Percentiles rank a stretch among this genome's conserved stretches.
phyloP scores from a whole-genome alignment of 2,888 invertebrate genomes.

The Anthophora plumipes region DNA sequence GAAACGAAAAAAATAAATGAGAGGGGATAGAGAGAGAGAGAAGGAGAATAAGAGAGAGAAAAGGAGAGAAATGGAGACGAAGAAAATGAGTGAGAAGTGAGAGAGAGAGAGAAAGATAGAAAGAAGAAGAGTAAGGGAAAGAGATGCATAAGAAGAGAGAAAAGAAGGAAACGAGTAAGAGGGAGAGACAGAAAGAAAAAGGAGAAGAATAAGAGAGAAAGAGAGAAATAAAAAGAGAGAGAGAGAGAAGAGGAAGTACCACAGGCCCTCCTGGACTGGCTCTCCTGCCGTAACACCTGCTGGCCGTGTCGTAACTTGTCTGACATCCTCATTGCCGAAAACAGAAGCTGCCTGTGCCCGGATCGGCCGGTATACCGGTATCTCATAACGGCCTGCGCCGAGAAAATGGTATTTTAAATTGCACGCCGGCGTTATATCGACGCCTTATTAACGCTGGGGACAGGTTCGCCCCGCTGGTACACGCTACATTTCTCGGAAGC shows the following conservation, averaged over 20 bases:
- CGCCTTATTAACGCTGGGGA: slow-evolving; percentile 58
- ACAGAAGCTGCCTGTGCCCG: slow-evolving; percentile 76
- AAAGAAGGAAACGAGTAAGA: too few relatives aligned
- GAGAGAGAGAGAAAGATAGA: background rate
- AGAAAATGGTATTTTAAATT: slow-evolving; percentile 72
- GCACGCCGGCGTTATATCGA: slow-evolving; percentile 65
- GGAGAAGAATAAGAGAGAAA: too few relatives aligned
- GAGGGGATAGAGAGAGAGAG: too few relatives aligned
- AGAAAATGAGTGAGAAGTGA: too few relatives aligned
- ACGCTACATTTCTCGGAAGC: slow-evolving; percentile 27
- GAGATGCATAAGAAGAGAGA: too few relatives aligned
- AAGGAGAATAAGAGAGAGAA: too few relatives aligned
- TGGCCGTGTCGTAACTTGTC: slow-evolving; percentile 72
- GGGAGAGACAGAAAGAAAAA: too few relatives aligned
- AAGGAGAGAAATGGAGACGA: too few relatives aligned
- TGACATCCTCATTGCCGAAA: slow-evolving; percentile 78
- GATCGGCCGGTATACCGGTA: slow-evolving; percentile 68
- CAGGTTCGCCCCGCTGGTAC: background rate
- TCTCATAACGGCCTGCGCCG: slow-evolving; percentile 73
- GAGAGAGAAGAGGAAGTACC: slow-evolving; percentile 31
- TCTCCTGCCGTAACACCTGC: slow-evolving; percentile 68
- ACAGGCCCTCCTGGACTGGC: slow-evolving; percentile 19
- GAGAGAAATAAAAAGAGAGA: background rate
- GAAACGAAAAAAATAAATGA: too few relatives aligned
- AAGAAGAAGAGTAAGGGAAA: slow-evolving; percentile 13